Evolutionary conservation across 2,888 invertebrate species (phyloP).

Genomic region (Coenonympha arcania): DNA sequence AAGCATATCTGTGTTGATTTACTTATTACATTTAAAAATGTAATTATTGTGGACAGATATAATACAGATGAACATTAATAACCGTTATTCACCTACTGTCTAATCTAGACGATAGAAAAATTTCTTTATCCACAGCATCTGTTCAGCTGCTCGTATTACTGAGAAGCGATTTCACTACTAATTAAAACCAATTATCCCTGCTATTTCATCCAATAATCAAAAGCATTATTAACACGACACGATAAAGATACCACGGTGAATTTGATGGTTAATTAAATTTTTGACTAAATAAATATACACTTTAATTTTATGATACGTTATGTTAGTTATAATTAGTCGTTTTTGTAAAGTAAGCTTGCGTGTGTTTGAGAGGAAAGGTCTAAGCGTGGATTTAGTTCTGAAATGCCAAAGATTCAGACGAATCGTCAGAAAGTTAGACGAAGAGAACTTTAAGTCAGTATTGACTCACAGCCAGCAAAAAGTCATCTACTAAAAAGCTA

Average conservation of each 20-base stretch:
- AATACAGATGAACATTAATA: background rate
- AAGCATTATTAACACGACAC: slow-evolving; percentile 1
- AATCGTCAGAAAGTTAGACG: too few species aligned
- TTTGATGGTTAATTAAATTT: background rate
- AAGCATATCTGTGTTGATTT: background rate
- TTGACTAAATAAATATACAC: too few species aligned
- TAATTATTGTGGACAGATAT: background rate
- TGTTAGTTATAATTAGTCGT: too few species aligned
- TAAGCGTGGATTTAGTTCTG: too few species aligned
- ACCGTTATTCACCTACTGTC: background rate
- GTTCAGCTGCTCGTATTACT: slow-evolving; percentile 1
- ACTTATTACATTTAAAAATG: background rate
- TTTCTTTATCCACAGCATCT: slow-evolving; percentile 6
- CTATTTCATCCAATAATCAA: slow-evolving; percentile 8
- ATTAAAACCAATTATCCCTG: slow-evolving; percentile 8
- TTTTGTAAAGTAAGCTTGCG: too few species aligned
- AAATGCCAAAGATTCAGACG: background rate
- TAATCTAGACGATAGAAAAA: background rate
- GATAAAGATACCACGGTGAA: slow-evolving; percentile 1
- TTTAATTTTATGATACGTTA: too few species aligned
- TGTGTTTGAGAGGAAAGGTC: too few species aligned
- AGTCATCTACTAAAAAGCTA: too few species aligned
- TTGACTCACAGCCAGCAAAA: too few species aligned
- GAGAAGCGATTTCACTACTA: slow-evolving; percentile 9
- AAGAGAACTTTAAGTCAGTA: too few species aligned